phyloP scores from a whole-genome alignment of 2,113 vertebrate species.

The Philantomba maxwellii region DNA sequence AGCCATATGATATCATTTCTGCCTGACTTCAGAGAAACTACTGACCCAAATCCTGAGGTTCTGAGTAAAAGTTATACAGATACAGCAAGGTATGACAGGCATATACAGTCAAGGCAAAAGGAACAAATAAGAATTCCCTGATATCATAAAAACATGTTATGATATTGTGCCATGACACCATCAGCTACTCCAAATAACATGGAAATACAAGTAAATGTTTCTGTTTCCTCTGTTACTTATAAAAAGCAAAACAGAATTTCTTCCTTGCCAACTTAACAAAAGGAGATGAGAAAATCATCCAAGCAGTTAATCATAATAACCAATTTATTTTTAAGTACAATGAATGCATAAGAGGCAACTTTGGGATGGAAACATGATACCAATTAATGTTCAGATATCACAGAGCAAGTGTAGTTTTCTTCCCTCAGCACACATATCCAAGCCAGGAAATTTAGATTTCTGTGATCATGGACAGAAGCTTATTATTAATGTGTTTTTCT shows the following conservation, averaged over 20 bases:
- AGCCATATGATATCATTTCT: neutral
- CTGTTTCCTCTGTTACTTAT: neutral
- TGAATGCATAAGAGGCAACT: neutral
- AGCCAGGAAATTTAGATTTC: conserved; percentile 62
- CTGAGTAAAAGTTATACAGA: neutral
- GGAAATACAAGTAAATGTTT: neutral
- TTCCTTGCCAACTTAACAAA: neutral
- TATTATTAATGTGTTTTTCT: conserved; percentile 77
- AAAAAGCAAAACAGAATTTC: neutral
- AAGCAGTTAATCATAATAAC: neutral
- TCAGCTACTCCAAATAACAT: neutral
- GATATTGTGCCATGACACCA: neutral
- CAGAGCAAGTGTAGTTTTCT: neutral
- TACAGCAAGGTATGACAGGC: accelerated
- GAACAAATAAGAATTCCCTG: neutral
- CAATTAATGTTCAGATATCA: neutral
- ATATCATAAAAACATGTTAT: neutral
- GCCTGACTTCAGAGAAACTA: neutral
- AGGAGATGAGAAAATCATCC: neutral
- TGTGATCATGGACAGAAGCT: conserved; percentile 65
- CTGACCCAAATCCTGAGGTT: neutral
- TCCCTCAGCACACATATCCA: neutral
- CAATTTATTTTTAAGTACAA: conserved; percentile 11
- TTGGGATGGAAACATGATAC: neutral
- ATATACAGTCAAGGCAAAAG: neutral